These are phyloP conservation scores for Cerceris ruficornis DNA, from an alignment of 2,888 invertebrate species.

Conservation along the genomic window DNA sequence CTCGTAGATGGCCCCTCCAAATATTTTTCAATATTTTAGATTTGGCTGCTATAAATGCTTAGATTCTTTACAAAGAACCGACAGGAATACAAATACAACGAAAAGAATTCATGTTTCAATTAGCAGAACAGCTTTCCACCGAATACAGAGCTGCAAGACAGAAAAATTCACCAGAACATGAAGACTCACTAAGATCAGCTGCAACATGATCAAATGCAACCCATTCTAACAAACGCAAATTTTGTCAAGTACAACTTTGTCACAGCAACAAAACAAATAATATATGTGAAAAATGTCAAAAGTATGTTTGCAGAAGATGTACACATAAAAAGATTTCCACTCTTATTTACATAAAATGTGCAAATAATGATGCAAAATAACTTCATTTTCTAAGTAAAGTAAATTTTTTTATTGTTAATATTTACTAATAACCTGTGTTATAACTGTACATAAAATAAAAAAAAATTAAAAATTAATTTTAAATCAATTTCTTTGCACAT, in stretches of 20 bases:
- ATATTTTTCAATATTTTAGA: constrained; percentile 59
- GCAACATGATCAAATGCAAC: constrained; percentile 38
- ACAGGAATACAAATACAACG: constrained; percentile 45
- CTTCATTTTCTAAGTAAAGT: constrained; percentile 35
- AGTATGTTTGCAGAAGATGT: constrained; percentile 43
- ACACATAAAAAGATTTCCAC: constrained; percentile 40
- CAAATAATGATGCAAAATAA: constrained; percentile 40
- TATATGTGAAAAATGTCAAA: constrained; percentile 41
- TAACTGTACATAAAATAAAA: too few species aligned
- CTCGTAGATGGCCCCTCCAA: constrained; percentile 56
- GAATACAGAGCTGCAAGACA: constrained; percentile 45
- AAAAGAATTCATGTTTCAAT: constrained; percentile 62
- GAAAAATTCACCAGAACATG: constrained; percentile 48
- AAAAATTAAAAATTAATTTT: too few species aligned
- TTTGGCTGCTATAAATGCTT: constrained; percentile 64
- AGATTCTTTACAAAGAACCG: constrained; percentile 65
- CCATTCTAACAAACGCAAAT: constrained; percentile 36
- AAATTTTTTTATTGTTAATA: constrained; percentile 47
- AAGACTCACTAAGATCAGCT: constrained; percentile 47
- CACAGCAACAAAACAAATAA: constrained; percentile 39
- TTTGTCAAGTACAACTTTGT: constrained; percentile 47
- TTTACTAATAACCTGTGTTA: constrained; percentile 51
- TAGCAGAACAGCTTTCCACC: constrained; percentile 48
- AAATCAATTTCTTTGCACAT: too few species aligned
- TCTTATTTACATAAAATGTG: constrained; percentile 44